phyloP scores from a whole-genome alignment of 2,113 vertebrate species.

The Tragelaphus buxtoni region DNA sequence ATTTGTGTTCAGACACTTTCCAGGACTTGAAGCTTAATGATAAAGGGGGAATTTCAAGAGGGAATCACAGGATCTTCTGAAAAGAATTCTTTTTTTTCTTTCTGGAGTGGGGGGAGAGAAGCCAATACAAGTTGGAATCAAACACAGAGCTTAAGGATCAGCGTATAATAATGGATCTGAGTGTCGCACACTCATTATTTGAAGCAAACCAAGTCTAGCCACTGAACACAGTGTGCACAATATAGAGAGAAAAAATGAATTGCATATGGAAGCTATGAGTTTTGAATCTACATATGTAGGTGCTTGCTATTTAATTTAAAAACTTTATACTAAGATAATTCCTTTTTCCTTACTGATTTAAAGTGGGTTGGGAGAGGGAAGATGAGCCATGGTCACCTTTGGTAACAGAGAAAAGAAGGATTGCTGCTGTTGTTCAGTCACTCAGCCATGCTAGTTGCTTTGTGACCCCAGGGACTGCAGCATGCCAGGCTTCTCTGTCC shows the following conservation, averaged over 20 bases:
- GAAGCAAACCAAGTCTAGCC: not conserved
- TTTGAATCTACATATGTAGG: not conserved
- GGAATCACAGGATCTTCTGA: not conserved
- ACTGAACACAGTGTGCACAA: not conserved
- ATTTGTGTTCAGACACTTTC: not conserved
- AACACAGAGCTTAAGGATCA: not conserved
- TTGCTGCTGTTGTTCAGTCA: not conserved
- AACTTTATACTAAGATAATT: not conserved
- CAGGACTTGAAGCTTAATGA: not conserved
- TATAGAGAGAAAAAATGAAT: not conserved
- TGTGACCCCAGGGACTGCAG: not conserved
- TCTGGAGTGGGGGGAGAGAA: not conserved
- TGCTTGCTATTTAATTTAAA: not conserved
- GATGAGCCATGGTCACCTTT: rapidly evolving
- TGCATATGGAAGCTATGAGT: not conserved
- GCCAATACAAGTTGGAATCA: not conserved
- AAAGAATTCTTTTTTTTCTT: not conserved
- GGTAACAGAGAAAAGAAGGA: not conserved
- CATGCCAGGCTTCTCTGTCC: not conserved
- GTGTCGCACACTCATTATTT: not conserved
- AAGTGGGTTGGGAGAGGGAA: too few species aligned
- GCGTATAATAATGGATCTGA: not conserved
- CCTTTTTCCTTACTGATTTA: not conserved
- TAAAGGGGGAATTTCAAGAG: not conserved
- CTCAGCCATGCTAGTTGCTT: not conserved